Base-by-base conservation (phyloP, 2,888 invertebrate species). In the Ectemnius cavifrons region DNA sequence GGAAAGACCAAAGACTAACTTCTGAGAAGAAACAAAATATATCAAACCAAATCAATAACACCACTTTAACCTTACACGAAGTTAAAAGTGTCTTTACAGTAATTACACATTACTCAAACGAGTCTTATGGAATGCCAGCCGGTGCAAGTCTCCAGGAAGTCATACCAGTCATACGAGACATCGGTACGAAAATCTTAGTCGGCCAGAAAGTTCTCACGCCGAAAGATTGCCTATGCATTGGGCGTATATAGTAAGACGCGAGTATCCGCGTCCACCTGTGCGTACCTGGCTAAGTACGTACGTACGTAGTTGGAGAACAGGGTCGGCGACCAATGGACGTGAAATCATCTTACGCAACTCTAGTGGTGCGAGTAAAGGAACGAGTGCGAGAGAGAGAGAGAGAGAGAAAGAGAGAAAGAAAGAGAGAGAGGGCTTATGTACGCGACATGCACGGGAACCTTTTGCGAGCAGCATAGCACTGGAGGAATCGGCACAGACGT, bases 341-440 rank as follows among this genome's bases (percentile, higher is more conserved):
- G 78, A 82, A 77, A 80, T 80, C 80, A 70, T 60, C 71, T 82
- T 82, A 77, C 82, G 82, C 82, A 82, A 82, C 63, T 57, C 71
- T 56, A 56, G 63, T 60, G 4, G 52, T 4, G 16, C 14, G 16
- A 52, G 52, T 5, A n/a, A 6, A 8, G 4, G 49, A 49, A 49
- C 1, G 49, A 37, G 16, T 37, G 61, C 64, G 57, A 58, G 63
- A 63, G 13, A 2, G 47, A 47, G 14, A 1, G 14, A 47, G 47
- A 8, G 14, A 47, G 47, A 1, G 47, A 47, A 2, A 14, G 47
- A 20, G 14, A 1, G 8, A 47, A 58, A 65, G 65, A 72, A 70
- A 77, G 77, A 79, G 79, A 27, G 58, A 58, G 20, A 58, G 2
- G 14, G 58, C 8, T 37, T 37, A 37, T 23, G 23, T 37, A 67